Evolutionary conservation across 2,888 invertebrate species (phyloP), one percentile per base, ranked within the genome.

Genomic region (Nomada goodeniana): DNA sequence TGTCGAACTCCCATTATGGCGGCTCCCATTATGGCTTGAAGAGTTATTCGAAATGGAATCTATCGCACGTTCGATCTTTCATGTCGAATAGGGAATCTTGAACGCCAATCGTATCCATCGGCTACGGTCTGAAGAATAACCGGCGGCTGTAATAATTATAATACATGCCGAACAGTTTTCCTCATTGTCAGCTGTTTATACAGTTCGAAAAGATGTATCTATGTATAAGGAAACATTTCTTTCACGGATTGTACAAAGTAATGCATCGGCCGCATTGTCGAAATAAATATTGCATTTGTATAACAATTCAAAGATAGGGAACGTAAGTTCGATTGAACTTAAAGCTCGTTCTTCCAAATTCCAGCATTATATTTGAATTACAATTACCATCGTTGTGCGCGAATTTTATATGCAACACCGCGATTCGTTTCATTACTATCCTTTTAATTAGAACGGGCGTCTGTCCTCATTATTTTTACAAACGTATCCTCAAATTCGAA

Each of bases 21-120:
- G 55, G 55, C 68, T 10, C 15, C 23, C 42, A 13, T 53, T n/a
- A 18, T 2, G n/a, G 26, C 29, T 18, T 52, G 50, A 29, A 23
- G 26, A 15, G 52, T 15, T 53, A 10, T 9, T 13, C 3, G 15
- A 53, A 13, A 20, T 15, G 36, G 15, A 10, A 65, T 50, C 50
- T 52, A 50, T 65, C 65, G n/a, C 29, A 3, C 7, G 65, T 65
- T 52, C 52, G 36, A 67, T 67, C 15, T 67, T 36, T 18, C 1
- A 50, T 10, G 64, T 26, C 23, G 64, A 15, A 26, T 3, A 4
- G 26, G 47, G 29, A 50, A 64, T 50, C 64, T 0, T 47, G 64
- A 47, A 15, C 15, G 47, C 11, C 64, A 47, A 20, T 61, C 61
- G 11, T 64, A 11, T 26, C 64, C 36, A 15, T 2, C 15, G 26